Base-by-base conservation (phyloP, 2,888 invertebrate genomes). In the Drosophila ezoana region DNA sequence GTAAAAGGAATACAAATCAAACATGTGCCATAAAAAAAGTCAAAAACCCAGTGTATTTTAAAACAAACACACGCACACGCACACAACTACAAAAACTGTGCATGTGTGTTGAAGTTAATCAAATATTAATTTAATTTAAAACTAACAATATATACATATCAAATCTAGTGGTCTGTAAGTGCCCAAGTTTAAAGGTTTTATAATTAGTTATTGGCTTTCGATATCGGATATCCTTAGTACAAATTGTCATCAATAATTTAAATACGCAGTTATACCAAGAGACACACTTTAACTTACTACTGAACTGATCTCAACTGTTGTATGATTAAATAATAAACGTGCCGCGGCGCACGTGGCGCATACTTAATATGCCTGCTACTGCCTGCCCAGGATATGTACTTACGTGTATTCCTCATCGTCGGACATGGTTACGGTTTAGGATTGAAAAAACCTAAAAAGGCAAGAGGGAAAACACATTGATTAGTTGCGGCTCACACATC, bases 321-420 rank as follows among this genome's bases (percentile, higher is more conserved):
- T 37, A 18, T 32, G 35, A 18, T 64, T 57, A 37, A 23, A 37
- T 40, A 41, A 11, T 43, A 32, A 44, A 40, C 18, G 11, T 32
- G 1, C 10, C n/a, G 45, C 20, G 38, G 43, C 56, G 40, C 28
- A 57, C 51, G 23, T 32, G 58, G 13, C 64, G 75, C 56, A 77
- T 80, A 76, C 81, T 62, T 79, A 63, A 68, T 73, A 20, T 51
- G 18, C 13, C 35, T 44, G 44, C 35, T 54, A 58, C 62, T 60
- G 65, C 35, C 49, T 53, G n/a, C 16, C 20, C 23, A 35, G 18
- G 41, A 61, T 14, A 48, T 71, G 67, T 94, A 97, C 97, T 97
- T 94, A 97, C 97, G 97, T 97, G 95, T 97, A 97, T 95, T 97
- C 97, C 94, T 97, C 97, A 93, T 97, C 97, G 95, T 97, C 97